Evolutionary conservation across 2,888 invertebrate species (phyloP).

Genomic region (Cryptocephalus primarius): DNA sequence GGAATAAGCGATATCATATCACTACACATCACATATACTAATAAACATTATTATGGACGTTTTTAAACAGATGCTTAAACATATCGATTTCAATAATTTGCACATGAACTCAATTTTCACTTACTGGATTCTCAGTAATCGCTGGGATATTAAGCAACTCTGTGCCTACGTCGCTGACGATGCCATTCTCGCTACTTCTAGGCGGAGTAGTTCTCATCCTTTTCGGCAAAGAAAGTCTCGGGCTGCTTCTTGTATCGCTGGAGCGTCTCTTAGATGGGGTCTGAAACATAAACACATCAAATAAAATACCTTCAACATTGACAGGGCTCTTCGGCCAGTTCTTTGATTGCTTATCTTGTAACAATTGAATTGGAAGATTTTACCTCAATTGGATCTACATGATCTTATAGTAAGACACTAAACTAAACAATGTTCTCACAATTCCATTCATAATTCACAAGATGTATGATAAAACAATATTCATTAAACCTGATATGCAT

Average conservation of each 20-base stretch:
- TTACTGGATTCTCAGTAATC: slow-evolving; percentile 57
- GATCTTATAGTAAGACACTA: too few species aligned
- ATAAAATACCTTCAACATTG: not conserved
- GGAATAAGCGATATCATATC: too few species aligned
- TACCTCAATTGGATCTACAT: too few species aligned
- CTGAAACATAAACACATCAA: slow-evolving; percentile 4
- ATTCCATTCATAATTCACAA: not conserved
- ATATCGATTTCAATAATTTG: not conserved
- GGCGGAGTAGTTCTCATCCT: slow-evolving; percentile 34
- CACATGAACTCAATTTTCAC: slow-evolving; percentile 26
- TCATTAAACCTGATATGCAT: not conserved
- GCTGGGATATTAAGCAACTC: slow-evolving; percentile 55
- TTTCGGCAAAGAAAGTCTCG: slow-evolving; percentile 36
- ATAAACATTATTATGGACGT: too few species aligned
- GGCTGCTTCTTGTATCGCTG: slow-evolving; percentile 10
- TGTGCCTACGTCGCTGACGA: slow-evolving; percentile 24
- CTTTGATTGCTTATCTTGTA: too few species aligned
- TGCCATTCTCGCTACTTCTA: slow-evolving; percentile 39
- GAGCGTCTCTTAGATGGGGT: slow-evolving; percentile 10
- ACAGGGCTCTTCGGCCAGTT: not conserved
- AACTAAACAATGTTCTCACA: not conserved
- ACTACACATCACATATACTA: too few species aligned
- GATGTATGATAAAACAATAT: not conserved
- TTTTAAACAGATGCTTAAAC: too few species aligned
- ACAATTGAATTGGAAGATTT: too few species aligned